Base-by-base conservation (phyloP, 1,140 invertebrate genomes). In the Pseudachorutes palmiensis region DNA sequence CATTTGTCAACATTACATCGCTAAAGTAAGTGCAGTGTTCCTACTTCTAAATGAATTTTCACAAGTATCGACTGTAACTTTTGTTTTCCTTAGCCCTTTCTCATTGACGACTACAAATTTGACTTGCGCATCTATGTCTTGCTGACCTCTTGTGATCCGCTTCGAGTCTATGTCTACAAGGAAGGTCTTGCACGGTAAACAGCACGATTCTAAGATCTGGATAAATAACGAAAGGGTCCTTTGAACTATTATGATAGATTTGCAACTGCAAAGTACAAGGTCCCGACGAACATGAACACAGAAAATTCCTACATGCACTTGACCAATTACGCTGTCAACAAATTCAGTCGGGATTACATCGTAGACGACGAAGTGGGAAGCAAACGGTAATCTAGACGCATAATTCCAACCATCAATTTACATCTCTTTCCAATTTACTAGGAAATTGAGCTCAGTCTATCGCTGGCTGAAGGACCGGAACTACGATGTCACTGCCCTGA, bases 91-190 rank as follows among this genome's bases (percentile, higher is more conserved):
- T 30, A 87, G 80, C 89, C 89, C 0, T 94, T 91, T 74, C 81
- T 97, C 3, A 91, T 98, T 33, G 93, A 98, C 81, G 92, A 91
- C 29, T 95, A 90, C 75, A 99, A 99, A 81, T 99, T 98, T 81
- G 96, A 99, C 79, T 83, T 99, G 30, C 83, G 96, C 65, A 83
- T 99, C 19, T 99, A 98, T 78, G 89, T 91, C 0, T 82, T 97
- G n/a, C 89, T 98, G 60, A 95, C 95, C 0, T 94, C 91, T 0
- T 92, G 94, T 76, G 91, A 97, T 81, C 96, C 96, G 16, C 80
- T 93, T 19, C 83, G 92, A 64, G 87, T 98, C 72, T 98, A 94
- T 76, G 84, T 98, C 19, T 97, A 92, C 80, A 91, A 97, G 72
- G 94, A 98, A 80, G 96, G 96, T 2, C 81, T 98, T 41, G 93